Percentiles rank a stretch among this genome's conserved stretches.
Conservation (phyloP, 2,113 vertebrate genomes). For the Gadus chalcogrammus region DNA sequence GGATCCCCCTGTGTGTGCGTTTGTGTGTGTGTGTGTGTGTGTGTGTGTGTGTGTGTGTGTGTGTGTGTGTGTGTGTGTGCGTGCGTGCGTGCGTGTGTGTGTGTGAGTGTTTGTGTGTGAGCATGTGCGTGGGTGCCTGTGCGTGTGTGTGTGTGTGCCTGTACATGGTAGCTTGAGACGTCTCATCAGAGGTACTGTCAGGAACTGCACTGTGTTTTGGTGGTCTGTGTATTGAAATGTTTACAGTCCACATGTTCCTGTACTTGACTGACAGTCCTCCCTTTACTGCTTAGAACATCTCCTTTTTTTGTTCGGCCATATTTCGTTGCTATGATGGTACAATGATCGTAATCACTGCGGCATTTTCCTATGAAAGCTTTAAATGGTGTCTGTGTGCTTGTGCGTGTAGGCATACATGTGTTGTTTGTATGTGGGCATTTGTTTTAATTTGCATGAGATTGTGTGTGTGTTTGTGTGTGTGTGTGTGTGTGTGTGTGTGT, state of each 20-base stretch:
- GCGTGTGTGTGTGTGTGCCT: constrained; percentile 11
- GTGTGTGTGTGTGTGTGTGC: constrained; percentile 24
- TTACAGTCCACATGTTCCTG: constrained; percentile 68
- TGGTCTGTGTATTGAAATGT: constrained; percentile 63
- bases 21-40: constrained; percentile 33
- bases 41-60: constrained; percentile 10
- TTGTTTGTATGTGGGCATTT: not conserved
- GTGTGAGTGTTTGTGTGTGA: constrained; percentile 23
- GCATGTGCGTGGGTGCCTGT: constrained; percentile 25
- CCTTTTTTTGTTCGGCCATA: constrained; percentile 45
- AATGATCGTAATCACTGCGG: constrained; percentile 25
- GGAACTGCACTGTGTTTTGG: constrained; percentile 33
- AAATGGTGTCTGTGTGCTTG: constrained; percentile 16
- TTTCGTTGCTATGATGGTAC: constrained; percentile 33
- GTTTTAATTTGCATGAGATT: not conserved
- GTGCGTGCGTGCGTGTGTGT: constrained; percentile 18
- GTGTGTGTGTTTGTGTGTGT: not conserved
- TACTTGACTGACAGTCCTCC: constrained; percentile 53
- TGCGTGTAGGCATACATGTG: constrained; percentile 21
- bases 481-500: not conserved
- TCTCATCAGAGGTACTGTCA: constrained; percentile 26
- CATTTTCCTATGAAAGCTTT: constrained; percentile 45
- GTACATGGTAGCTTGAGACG: constrained; percentile 22
- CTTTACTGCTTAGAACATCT: constrained; percentile 60
- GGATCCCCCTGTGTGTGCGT: constrained; percentile 26